Base-by-base conservation (phyloP, 2,888 invertebrate genomes). In the Anticlea derivata region DNA sequence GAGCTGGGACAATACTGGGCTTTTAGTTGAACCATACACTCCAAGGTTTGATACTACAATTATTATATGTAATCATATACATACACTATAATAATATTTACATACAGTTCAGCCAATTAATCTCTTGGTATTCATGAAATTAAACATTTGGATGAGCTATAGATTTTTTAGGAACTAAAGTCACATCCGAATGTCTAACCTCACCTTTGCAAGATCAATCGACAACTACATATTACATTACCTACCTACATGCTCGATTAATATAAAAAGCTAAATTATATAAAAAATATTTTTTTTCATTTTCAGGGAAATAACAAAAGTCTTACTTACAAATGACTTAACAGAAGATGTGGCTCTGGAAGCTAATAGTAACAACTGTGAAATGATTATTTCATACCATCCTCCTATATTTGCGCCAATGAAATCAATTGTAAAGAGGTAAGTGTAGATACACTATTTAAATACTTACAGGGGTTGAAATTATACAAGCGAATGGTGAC, bases 1-100 rank as follows among this genome's bases (percentile, higher is more conserved):
- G 68, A 92, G 92, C 41, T 99, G 98, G 98, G 99, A 99, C 76
- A 99, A 99, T 84, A 98, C 98, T 40, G 99, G 99, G 0, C 87
- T 99, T 1, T 86, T 99, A 17, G 93, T 98, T 7, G 96, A 98
- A 75, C 98, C 98, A 0, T 85, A 84, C 17, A 87, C 92, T 17
- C 82, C 92, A 33, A 92, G 88, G 92, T 92, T 68, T 29, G 29
- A 3, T 17, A 17, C 17, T 17, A 17, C 17, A 17, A 17, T 3
- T 17, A 17, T 17, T 17, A 17, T 17, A 17, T 17, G 2, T 17
- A n/a, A n/a, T n/a, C n/a, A n/a, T n/a, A n/a, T n/a, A n/a, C n/a
- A n/a, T n/a, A n/a, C n/a, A n/a, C n/a, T n/a, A n/a, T n/a, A n/a
- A n/a, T n/a, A n/a, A n/a, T n/a, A n/a, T n/a, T n/a, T n/a, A n/a